Evolutionary conservation across 2,888 invertebrate species (phyloP), one percentile per base, ranked within the genome.

Genomic region (Cheilosia pagana): DNA sequence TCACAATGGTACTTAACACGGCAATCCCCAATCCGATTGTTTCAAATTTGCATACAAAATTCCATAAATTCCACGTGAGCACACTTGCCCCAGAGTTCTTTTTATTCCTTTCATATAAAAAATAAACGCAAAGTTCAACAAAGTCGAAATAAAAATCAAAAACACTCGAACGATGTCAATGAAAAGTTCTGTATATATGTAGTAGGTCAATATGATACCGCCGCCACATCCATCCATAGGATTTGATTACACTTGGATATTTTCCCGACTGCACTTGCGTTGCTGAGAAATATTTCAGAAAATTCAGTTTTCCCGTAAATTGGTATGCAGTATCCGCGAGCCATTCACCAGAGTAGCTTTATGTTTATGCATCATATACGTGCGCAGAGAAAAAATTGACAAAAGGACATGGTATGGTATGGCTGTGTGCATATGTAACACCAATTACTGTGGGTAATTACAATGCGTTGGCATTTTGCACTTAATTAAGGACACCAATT

Each of bases 41-140:
- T 65, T 55, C 76, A 52, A 63, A 65, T 76, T 76, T 81, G 70
- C 81, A 81, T 81, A 76, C 76, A 53, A 65, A 76, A 76, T 81
- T 81, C 71, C 76, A 59, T 76, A 76, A 70, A 65, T 81, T 71
- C 63, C 76, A 81, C 81, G 52, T 68, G 81, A 76, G 41, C 45
- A 41, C 43, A 16, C 65, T 71, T 8, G 28, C 59, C 52, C 52
- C 52, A 25, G 62, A 53, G 55, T 59, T 68, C n/a, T n/a, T 62
- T 74, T 55, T 48, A 55, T 67, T 55, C 45, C 52, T 53, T 72
- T 45, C 21, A n/a, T 35, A 45, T 35, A 45, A 43, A 67, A 6
- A 6, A 43, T 52, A 12, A 10, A 8, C 8, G 6, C 23, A 55
- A 31, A 10, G 57, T 48, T 14, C 39, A 28, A 10, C 41, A 7